These are phyloP conservation scores for Gallinago solitaria DNA, from an alignment of 2,797 vertebrate species.

Conservation along the genomic window DNA sequence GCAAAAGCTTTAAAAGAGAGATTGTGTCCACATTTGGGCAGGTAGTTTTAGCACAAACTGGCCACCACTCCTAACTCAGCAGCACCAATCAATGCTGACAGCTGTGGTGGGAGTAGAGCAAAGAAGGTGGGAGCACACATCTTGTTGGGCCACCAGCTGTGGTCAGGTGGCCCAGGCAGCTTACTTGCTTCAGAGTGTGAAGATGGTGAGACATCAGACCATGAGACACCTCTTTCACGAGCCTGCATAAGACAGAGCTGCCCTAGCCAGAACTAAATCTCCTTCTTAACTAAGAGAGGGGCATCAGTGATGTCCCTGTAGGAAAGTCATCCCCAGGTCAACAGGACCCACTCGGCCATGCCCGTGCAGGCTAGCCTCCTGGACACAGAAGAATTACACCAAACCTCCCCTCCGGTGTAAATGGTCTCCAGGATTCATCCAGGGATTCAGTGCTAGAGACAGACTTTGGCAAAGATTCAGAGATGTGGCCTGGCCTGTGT, in stretches of 20 bases:
- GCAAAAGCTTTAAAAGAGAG: neutral
- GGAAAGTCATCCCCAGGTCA: accelerated
- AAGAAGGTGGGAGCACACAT: neutral
- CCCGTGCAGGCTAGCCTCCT: neutral
- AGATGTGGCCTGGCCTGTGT: neutral
- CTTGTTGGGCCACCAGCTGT: neutral
- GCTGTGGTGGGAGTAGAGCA: accelerated
- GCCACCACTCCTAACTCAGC: neutral
- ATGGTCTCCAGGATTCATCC: neutral
- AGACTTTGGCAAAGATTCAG: neutral
- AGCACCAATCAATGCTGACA: neutral
- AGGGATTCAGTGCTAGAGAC: neutral
- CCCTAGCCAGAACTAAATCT: neutral
- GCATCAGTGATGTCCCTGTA: neutral
- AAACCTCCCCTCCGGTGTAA: accelerated
- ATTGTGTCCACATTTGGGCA: neutral
- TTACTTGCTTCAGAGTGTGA: accelerated
- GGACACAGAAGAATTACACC: accelerated
- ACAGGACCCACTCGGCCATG: accelerated
- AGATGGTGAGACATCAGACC: neutral
- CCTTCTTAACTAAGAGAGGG: no score
- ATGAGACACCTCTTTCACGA: neutral
- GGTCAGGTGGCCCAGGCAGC: neutral
- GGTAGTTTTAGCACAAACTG: neutral
- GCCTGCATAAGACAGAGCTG: neutral